phyloP scores from a whole-genome alignment of 2,888 invertebrate genomes.

The Rhynchonema sp. region DNA sequence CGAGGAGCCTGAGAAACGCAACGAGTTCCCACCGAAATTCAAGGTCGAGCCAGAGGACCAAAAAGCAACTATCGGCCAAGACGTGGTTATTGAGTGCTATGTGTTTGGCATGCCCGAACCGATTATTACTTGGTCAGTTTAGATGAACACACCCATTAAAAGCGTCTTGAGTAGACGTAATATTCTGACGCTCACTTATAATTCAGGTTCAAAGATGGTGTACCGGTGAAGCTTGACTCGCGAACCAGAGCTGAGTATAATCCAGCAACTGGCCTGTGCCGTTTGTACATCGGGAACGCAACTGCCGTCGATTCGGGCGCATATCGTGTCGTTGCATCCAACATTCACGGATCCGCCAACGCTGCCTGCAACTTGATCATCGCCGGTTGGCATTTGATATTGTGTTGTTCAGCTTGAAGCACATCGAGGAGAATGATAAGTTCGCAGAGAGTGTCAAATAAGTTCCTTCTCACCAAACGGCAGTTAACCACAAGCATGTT shows the following conservation, averaged over 20 bases:
- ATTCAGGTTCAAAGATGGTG: conserved; percentile 22
- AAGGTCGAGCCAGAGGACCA: conserved; percentile 31
- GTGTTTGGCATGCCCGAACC: background rate
- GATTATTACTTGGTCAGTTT: background rate
- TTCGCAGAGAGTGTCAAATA: no score
- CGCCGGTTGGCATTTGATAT: background rate
- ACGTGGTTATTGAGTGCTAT: background rate
- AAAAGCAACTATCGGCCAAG: background rate
- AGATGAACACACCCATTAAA: no score
- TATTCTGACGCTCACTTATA: no score
- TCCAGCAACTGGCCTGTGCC: conserved; percentile 29
- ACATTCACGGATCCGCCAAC: conserved; percentile 44
- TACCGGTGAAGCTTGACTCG: conserved; percentile 16
- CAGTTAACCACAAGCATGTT: no score
- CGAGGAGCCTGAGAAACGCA: conserved; percentile 13
- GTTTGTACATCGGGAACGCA: conserved; percentile 17
- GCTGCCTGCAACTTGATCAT: conserved; percentile 44
- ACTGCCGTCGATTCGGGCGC: conserved; percentile 42
- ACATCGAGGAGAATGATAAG: no score
- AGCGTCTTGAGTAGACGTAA: no score
- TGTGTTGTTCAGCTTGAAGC: background rate
- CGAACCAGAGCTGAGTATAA: conserved; percentile 13
- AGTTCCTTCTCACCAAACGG: no score
- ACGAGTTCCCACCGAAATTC: conserved; percentile 22
- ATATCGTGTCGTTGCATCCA: conserved; percentile 82